These are phyloP conservation scores for Proterorhinus semilunaris DNA, from an alignment of 2,113 vertebrate species.

Conservation along the genomic window DNA sequence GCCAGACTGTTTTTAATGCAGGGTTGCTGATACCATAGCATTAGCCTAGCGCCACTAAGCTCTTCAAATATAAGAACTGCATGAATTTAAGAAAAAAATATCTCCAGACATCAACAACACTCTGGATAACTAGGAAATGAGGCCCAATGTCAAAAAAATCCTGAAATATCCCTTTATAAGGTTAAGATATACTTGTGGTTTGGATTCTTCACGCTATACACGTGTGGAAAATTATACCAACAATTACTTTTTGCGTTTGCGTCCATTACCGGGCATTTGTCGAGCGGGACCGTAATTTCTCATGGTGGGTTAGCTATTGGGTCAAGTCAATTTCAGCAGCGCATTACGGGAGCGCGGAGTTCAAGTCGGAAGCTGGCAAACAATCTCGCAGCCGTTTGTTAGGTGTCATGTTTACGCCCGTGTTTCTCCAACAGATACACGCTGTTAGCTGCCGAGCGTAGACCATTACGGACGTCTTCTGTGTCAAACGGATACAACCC, in stretches of 20 bases:
- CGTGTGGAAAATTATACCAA: background rate
- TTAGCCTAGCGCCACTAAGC: no score
- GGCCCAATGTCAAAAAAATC: no score
- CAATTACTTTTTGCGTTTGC: background rate
- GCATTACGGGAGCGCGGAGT: background rate
- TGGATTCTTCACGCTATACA: no score
- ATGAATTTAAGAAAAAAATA: no score
- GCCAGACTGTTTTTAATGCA: no score
- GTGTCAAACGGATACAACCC: conserved; percentile 39
- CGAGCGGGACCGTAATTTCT: background rate
- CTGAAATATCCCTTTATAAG: no score
- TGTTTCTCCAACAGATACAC: conserved; percentile 11
- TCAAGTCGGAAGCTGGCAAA: conserved; percentile 9
- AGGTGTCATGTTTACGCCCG: conserved; percentile 3
- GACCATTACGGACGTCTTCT: background rate
- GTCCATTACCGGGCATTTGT: background rate
- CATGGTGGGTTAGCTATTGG: background rate
- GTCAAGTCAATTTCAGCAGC: conserved; percentile 10
- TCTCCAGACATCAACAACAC: no score
- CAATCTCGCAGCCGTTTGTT: conserved; percentile 8
- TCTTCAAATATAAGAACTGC: no score
- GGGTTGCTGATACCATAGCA: no score
- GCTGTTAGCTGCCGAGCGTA: conserved; percentile 14
- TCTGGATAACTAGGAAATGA: no score
- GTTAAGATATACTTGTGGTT: no score